Conservation (phyloP, 2,113 vertebrate genomes). For the Bothrops jararaca region DNA sequence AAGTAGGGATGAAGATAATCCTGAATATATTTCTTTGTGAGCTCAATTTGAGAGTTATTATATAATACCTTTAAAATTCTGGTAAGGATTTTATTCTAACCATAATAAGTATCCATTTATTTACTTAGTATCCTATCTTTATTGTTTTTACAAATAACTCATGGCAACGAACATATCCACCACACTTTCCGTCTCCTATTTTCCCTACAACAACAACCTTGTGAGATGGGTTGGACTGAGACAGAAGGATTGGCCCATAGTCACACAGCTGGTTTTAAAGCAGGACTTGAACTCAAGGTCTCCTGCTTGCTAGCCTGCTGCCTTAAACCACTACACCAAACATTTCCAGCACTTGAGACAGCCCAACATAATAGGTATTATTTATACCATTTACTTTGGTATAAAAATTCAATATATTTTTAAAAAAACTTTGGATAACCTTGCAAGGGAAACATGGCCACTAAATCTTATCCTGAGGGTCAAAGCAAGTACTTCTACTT, state of each 20-base stretch:
- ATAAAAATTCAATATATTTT: background rate
- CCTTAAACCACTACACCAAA: background rate
- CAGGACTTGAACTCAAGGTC: background rate
- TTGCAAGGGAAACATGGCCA: background rate
- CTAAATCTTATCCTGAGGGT: background rate
- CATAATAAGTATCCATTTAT: background rate
- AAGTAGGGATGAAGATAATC: background rate
- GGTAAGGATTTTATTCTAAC: background rate
- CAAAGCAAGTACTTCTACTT: background rate
- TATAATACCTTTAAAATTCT: background rate
- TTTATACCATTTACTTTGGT: background rate
- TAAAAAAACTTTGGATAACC: background rate
- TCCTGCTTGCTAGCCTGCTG: background rate
- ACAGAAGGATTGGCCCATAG: background rate
- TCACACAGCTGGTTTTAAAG: background rate
- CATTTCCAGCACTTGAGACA: background rate
- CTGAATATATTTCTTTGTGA: background rate
- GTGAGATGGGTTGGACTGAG: background rate
- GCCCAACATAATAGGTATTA: background rate
- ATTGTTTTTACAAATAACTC: background rate
- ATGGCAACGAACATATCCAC: background rate
- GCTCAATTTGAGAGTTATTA: background rate
- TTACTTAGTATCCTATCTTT: background rate
- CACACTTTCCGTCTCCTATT: background rate
- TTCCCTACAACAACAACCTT: background rate